A percentile compares a stretch with the other conserved stretches of the same genome.
phyloP scores from a whole-genome alignment of 2,797 vertebrate genomes.

The Rhinophrynus dorsalis region DNA sequence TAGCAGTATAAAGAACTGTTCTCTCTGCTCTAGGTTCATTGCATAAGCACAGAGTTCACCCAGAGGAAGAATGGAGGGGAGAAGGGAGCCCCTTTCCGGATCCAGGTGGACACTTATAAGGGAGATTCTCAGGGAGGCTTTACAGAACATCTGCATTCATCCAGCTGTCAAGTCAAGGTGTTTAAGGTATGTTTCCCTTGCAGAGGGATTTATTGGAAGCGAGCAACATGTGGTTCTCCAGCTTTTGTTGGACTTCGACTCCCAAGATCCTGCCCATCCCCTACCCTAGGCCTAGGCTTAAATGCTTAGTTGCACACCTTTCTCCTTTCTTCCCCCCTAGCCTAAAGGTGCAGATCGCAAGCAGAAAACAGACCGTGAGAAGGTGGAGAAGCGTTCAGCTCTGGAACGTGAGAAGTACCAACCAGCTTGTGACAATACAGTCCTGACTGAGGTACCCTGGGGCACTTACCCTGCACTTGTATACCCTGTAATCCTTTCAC shows the following conservation, averaged over 20 bases:
- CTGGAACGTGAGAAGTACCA: conserved; percentile 84
- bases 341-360: conserved; percentile 84
- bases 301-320: neutral
- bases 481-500: no score
- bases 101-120: conserved; percentile 56
- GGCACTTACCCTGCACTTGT: no score
- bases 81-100: conserved; percentile 54
- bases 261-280: no score
- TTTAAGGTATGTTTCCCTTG: conserved; percentile 48
- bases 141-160: conserved; percentile 27
- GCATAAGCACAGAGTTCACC: conserved; percentile 59
- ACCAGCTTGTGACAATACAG: conserved; percentile 75
- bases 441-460: conserved; percentile 75
- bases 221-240: neutral
- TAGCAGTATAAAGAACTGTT: no score
- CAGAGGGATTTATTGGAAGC: no score
- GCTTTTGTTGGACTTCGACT: no score
- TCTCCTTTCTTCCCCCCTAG: conserved; percentile 52
- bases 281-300: no score
- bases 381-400: conserved; percentile 79
- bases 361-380: conserved; percentile 83
- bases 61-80: conserved; percentile 57
- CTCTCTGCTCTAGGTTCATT: conserved; percentile 51
- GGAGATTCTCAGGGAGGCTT: conserved; percentile 42
- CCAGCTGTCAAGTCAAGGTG: conserved; percentile 55